Base-by-base conservation (phyloP, 2,888 invertebrate species). In the Fragum fragum region DNA sequence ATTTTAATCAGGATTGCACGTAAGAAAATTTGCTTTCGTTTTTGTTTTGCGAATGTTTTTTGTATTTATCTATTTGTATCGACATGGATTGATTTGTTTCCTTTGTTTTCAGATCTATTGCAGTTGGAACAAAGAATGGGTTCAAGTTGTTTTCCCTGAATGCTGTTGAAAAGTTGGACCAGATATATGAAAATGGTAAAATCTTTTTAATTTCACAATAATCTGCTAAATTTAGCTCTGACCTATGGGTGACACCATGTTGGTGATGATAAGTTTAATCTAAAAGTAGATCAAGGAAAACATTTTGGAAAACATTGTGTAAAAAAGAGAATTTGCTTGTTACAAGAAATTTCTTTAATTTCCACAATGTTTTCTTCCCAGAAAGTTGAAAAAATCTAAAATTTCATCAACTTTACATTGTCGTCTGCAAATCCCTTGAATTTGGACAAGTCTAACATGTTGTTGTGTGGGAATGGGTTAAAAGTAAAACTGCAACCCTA, bases 1-100 rank as follows among this genome's bases (percentile, higher is more conserved):
- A 98, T 95, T 99, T 99, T 95, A 99, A 99, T 95, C 99, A 99
- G 95, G 99, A 99, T 95, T 97, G 97, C 96, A 97, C 98, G 99
- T 99, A 97, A 97, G 98, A 97, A 36, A 61, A 52, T 66, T 76
- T 78, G 73, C 57, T 78, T 78, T 71, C 75, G 70, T 26, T 74
- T 74, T 75, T 36, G 32, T 9, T 28, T 57, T 9, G 23, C 3
- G 14, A 47, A 18, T 47, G 47, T 47, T 26, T 39, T n/a, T 21
- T 68, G 42, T 23, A 39, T 39, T 23, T 5, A 36, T 39, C 2
- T 68, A 14, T 21, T 26, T n/a, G 11, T 66, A 52, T 47, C n/a
- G 14, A n/a, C 36, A n/a, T 21, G 26, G 66, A 29, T 77, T 53
- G 53, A 53, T n/a, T 53, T 63, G 71, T 74, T 16, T 23, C 74